Evolutionary conservation across 2,888 invertebrate species (phyloP), one percentile per base, ranked within the genome.

Genomic region (Eupithecia vulgata): DNA sequence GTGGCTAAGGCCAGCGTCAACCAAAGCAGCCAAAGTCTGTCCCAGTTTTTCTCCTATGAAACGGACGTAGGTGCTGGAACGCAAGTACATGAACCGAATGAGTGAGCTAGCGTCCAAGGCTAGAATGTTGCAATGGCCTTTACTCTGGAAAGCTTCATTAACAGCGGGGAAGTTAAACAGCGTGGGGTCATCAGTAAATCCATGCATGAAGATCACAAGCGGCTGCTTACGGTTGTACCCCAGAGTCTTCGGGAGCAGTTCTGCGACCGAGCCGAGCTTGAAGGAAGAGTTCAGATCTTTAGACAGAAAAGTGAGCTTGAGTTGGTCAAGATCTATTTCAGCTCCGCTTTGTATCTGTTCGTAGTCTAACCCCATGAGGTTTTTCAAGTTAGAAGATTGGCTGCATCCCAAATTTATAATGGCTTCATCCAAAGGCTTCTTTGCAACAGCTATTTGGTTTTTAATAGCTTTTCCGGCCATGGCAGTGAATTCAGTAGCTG

Each of bases 21-120:
- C 83, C 81, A 93, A 79, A 0, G 85, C 79, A 0, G 88, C 90
- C 5, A 94, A 80, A 1, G 87, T 81, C 8, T 82, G 81, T 0
- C 91, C 94, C 5, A 94, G 79, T 48, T 76, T 84, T 72, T 87
- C 82, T 0, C 94, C 95, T 57, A 94, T 92, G 82, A 91, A 91
- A 1, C 82, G 82, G n/a, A 94, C 91, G 81, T 90, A 88, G 1
- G 90, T 90, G 67, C 88, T 83, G 71, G 94, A 85, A 35, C 91
- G 91, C 5, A 93, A 83, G 81, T 95, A 95, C 77, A 93, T 78
- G 84, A 83, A 91, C 6, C 78, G 78, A 81, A 94, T 90, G n/a
- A 91, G 82, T 0, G 91, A 84, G 81, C 94, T 93, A 62, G 90
- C 88, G 81, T 95, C 94, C 81, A 95, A 82, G 0, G 93, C 94